Conservation (phyloP, 2,888 invertebrate genomes). For the Eupithecia inturbata region DNA sequence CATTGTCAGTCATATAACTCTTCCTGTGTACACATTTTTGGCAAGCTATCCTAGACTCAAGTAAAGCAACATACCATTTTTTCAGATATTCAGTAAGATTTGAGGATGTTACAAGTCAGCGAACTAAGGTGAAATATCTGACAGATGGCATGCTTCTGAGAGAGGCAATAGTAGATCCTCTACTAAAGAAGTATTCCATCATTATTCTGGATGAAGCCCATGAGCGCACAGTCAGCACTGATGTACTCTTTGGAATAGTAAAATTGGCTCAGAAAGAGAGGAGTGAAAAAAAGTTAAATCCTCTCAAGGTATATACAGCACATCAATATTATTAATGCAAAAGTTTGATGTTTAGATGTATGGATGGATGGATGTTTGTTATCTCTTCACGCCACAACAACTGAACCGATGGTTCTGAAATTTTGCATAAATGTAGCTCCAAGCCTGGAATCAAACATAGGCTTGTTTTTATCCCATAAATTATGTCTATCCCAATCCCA, state of each 20-base stretch:
- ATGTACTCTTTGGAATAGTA: slow-evolving; percentile 96
- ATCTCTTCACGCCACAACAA: too few species aligned
- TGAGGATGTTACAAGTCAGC: slow-evolving; percentile 92
- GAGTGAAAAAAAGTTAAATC: slow-evolving; percentile 81
- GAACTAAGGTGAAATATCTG: slow-evolving; percentile 94
- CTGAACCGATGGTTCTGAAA: too few species aligned
- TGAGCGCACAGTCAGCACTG: slow-evolving; percentile 96
- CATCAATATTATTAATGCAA: too few species aligned
- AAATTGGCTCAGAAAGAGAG: slow-evolving; percentile 93
- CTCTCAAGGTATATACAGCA: slow-evolving; percentile 91
- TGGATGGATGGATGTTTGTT: too few species aligned
- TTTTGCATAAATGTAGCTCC: too few species aligned
- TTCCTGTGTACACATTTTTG: background rate
- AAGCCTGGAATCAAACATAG: too few species aligned
- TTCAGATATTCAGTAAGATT: slow-evolving; percentile 92
- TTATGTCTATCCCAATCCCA: too few species aligned
- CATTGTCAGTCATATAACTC: background rate
- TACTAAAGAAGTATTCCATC: slow-evolving; percentile 90
- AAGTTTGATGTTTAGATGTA: too few species aligned
- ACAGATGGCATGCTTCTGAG: slow-evolving; percentile 97
- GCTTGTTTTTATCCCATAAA: too few species aligned
- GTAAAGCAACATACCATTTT: slow-evolving; percentile 22
- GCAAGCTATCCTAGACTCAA: background rate
- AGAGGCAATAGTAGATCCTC: slow-evolving; percentile 92
- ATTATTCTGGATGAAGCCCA: slow-evolving; percentile 97